phyloP scores from a whole-genome alignment of 1,140 invertebrate genomes.

The Procambarus virginalis region DNA sequence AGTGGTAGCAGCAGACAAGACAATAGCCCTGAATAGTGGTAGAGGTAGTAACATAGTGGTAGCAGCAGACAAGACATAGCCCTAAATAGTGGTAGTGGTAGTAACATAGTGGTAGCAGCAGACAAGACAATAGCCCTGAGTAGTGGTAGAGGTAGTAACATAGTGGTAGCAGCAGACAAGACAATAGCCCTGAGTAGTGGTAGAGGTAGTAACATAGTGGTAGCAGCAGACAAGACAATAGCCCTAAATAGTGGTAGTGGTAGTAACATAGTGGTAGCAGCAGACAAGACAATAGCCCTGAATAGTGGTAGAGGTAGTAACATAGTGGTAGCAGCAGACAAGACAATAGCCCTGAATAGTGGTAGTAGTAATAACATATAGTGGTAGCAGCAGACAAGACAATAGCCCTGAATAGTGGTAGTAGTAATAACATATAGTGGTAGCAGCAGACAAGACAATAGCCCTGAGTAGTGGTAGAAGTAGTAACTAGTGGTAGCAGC shows the following conservation, averaged over 20 bases:
- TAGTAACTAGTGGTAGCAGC: too few species aligned
- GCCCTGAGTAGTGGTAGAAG: background rate
- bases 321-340: background rate
- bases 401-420: background rate
- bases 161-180: too few species aligned
- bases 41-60: too few species aligned
- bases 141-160: too few species aligned
- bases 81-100: too few species aligned
- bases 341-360: background rate
- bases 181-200: too few species aligned
- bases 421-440: background rate
- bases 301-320: background rate
- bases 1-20: too few species aligned
- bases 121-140: too few species aligned
- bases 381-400: background rate
- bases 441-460: background rate
- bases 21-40: too few species aligned
- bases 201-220: too few species aligned
- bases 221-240: background rate
- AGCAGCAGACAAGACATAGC: too few species aligned
- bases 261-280: conserved; percentile 6
- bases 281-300: background rate
- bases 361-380: background rate
- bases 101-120: too few species aligned
- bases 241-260: background rate